Evolutionary conservation across 2,113 vertebrate species (phyloP).

Genomic region (Reinhardtius hippoglossoides): DNA sequence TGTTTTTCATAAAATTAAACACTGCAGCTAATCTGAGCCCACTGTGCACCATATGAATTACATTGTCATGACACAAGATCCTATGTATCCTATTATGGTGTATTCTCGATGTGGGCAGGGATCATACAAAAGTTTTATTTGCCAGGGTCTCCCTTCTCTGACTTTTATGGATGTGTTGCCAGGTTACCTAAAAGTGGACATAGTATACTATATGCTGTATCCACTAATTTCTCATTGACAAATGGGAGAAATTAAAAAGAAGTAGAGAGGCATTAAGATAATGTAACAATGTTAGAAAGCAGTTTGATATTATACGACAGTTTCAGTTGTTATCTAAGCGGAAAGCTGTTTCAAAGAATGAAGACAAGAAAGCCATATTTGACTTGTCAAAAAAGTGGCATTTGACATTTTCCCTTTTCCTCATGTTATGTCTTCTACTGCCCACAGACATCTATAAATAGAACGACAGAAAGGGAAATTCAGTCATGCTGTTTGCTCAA

Average conservation of each 20-base stretch:
- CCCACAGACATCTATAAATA: background rate
- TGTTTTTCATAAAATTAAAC: too few species aligned
- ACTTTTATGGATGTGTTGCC: too few species aligned
- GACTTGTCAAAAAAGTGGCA: background rate
- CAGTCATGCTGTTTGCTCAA: background rate
- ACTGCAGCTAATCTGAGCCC: too few species aligned
- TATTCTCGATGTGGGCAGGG: background rate
- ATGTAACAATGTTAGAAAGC: too few species aligned
- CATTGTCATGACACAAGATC: background rate
- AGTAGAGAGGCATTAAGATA: too few species aligned
- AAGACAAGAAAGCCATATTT: background rate
- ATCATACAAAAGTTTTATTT: background rate
- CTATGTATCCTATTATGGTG: background rate
- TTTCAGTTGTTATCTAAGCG: too few species aligned
- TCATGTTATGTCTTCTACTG: background rate
- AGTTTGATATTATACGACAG: too few species aligned
- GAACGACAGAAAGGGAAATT: background rate
- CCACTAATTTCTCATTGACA: too few species aligned
- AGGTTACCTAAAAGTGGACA: too few species aligned
- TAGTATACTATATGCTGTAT: too few species aligned
- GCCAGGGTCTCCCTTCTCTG: background rate
- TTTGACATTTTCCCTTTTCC: background rate
- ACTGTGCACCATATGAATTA: background rate
- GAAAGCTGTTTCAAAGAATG: background rate
- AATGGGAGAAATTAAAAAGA: too few species aligned